A percentile compares a stretch with the other conserved stretches of the same genome.
These are phyloP conservation scores for Polyommatus icarus DNA, from an alignment of 2,888 invertebrate species.

Conservation along the genomic window DNA sequence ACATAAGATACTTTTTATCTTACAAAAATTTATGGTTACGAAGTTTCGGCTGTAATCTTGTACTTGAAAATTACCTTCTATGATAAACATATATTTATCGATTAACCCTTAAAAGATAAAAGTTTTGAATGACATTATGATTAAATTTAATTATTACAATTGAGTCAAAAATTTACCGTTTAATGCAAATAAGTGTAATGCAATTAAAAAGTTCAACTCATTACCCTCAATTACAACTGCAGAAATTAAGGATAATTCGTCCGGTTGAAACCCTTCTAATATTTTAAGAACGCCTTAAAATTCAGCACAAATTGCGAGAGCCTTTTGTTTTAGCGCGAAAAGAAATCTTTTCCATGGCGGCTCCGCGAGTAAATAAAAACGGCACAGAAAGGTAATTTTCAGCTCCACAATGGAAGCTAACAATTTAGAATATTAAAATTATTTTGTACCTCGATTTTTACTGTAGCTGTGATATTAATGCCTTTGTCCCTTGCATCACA, in stretches of 20 bases:
- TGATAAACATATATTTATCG: no score
- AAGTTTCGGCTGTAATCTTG: no score
- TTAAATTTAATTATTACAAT: no score
- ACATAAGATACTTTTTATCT: no score
- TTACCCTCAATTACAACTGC: neutral
- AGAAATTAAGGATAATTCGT: constrained; percentile 1
- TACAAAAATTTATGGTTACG: no score
- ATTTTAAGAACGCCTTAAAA: constrained; percentile 24
- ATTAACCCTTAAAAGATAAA: no score
- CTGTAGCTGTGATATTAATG: neutral
- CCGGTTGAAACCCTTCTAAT: constrained; percentile 19
- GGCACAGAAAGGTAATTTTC: constrained; percentile 28
- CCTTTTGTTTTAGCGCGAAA: constrained; percentile 30
- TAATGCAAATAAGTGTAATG: neutral
- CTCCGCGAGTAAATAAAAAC: constrained; percentile 23
- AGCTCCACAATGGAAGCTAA: constrained; percentile 23
- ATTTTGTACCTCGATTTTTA: neutral
- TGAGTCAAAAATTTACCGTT: neutral
- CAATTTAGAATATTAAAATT: constrained; percentile 28
- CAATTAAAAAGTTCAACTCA: neutral
- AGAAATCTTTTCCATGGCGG: constrained; percentile 29
- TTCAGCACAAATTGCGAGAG: constrained; percentile 18
- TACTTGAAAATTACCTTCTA: no score
- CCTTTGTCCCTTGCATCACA: neutral
- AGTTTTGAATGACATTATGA: no score